Evolutionary conservation across 2,888 invertebrate species (phyloP).

Genomic region (Nomada fucata): DNA sequence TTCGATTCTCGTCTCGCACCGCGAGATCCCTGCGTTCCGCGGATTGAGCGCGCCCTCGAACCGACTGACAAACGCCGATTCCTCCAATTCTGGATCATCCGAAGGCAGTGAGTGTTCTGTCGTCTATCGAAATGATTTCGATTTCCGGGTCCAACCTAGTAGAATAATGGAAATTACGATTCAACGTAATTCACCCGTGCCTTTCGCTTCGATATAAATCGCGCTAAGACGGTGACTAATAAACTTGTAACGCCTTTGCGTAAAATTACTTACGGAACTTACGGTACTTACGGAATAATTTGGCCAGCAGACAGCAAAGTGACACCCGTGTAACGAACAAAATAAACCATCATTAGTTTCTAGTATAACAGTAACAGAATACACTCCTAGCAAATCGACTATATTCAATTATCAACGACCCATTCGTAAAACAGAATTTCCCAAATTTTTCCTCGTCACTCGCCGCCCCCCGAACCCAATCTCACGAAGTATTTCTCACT

Average conservation of each 20-base stretch:
- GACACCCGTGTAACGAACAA: too few relatives aligned
- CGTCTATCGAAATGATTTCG: neutral
- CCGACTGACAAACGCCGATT: conserved; percentile 50
- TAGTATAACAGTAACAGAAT: too few relatives aligned
- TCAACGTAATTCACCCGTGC: conserved; percentile 1
- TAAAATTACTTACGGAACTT: too few relatives aligned
- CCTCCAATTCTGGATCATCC: conserved; percentile 19
- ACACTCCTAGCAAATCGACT: too few relatives aligned
- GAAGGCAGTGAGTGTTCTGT: conserved; percentile 4
- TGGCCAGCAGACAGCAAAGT: too few relatives aligned
- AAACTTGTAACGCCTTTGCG: too few relatives aligned
- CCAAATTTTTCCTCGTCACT: too few relatives aligned
- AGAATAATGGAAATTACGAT: conserved; percentile 34
- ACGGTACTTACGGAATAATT: too few relatives aligned
- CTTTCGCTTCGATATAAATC: conserved; percentile 15
- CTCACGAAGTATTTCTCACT: neutral
- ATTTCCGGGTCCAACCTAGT: neutral
- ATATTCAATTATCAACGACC: too few relatives aligned
- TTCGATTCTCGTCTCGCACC: conserved; percentile 17
- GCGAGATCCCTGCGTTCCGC: conserved; percentile 35
- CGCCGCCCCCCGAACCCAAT: neutral
- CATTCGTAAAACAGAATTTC: too few relatives aligned
- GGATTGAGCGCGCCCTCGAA: conserved; percentile 54
- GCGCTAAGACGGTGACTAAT: too few relatives aligned
- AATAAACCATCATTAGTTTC: too few relatives aligned